Percentiles rank a stretch among this genome's conserved stretches.
These are phyloP conservation scores for Macaca mulatta DNA, from an alignment of 2,113 vertebrate species.

Conservation along the genomic window DNA sequence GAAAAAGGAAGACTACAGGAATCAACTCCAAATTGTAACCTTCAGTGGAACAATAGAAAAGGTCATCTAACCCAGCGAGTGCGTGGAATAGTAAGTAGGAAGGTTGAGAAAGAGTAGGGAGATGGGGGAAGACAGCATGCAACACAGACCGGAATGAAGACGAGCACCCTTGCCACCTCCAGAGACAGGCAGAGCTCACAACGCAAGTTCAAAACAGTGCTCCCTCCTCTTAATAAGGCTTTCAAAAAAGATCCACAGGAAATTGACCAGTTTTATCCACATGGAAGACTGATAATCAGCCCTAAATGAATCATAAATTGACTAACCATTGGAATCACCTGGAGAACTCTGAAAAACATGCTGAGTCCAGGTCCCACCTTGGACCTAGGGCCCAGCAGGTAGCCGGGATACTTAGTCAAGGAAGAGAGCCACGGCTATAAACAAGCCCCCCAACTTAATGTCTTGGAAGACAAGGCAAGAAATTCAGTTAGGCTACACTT, in stretches of 20 bases:
- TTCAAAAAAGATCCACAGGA: background rate
- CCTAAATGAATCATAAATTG: background rate
- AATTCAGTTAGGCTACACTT: background rate
- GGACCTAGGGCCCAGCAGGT: background rate
- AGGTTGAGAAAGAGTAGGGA: background rate
- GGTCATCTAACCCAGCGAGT: background rate
- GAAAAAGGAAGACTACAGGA: background rate
- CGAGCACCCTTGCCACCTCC: background rate
- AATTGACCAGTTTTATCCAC: background rate
- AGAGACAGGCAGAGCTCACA: background rate
- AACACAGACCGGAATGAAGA: background rate
- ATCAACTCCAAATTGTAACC: background rate
- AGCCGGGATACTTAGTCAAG: accelerated
- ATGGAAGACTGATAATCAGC: background rate
- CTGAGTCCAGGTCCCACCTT: background rate
- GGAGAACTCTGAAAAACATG: background rate
- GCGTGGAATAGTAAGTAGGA: no score
- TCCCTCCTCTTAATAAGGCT: no score
- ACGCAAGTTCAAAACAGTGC: background rate
- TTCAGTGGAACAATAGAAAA: background rate
- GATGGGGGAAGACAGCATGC: background rate
- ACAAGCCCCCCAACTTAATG: accelerated
- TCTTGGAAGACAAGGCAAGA: no score
- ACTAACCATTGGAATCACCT: background rate
- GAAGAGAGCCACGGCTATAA: accelerated